Evolutionary conservation across 2,113 vertebrate genomes (phyloP).

Genomic region (Stictonetta naevosa): DNA sequence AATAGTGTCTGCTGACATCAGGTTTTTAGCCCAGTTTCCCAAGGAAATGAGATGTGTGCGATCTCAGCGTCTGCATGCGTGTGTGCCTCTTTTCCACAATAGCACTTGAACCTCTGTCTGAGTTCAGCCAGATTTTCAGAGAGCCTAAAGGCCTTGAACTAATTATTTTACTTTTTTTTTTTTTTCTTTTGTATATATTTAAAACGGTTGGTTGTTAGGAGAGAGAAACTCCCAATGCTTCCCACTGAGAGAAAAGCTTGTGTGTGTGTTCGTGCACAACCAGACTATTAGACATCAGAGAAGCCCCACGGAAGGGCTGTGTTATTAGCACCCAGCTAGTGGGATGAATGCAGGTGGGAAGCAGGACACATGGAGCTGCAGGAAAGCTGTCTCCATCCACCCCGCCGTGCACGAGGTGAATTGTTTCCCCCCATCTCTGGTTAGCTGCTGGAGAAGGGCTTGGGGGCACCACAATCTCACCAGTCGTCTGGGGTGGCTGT

Average conservation of each 20-base stretch:
- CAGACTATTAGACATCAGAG: accelerated
- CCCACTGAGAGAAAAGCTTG: accelerated
- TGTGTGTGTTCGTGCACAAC: accelerated
- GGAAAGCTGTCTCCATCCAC: accelerated
- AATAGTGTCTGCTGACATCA: constrained; percentile 50
- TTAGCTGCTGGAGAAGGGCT: not conserved
- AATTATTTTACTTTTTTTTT: not conserved
- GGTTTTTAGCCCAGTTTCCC: not conserved
- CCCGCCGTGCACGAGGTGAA: accelerated
- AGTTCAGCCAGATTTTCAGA: not conserved
- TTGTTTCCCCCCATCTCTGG: accelerated
- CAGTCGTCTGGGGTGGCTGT: accelerated
- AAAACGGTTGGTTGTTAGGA: not conserved
- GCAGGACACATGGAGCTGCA: accelerated
- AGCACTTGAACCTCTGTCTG: not conserved
- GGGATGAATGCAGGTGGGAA: not conserved
- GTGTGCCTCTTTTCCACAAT: not conserved
- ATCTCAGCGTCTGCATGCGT: not conserved
- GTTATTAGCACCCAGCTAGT: accelerated
- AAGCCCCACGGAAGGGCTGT: not conserved
- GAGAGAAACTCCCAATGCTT: not conserved
- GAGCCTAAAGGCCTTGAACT: not conserved
- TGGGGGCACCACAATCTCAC: accelerated
- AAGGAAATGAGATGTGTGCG: not conserved
- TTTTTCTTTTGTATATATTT: not conserved